Base-by-base conservation (phyloP, 2,113 vertebrate genomes). In the Sigmodon hispidus region DNA sequence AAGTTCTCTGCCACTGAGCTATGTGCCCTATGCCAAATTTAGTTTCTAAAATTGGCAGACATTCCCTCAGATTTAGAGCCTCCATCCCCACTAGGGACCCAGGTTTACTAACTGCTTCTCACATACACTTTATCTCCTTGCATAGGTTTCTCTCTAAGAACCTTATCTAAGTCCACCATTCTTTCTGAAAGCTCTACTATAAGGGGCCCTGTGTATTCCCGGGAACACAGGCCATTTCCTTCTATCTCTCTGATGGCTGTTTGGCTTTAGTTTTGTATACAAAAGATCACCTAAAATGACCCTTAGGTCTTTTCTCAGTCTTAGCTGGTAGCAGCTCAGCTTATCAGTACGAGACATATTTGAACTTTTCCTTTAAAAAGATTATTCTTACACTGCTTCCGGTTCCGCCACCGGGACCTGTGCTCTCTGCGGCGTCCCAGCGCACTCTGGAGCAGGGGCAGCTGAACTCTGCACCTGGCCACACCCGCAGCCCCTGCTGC, bases 231-330 rank as follows among this genome's bases (percentile, higher is more conserved):
- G 17, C 15, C 4, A 9, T 31, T 84, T 85, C 63, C 11, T 63
- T 59, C 29, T 75, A 55, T 63, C n/a, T 45, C 85, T 75, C n/a
- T 57, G 16, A 73, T 50, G 8, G 3, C 26, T 76, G 57, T 91
- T 70, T 85, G 72, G 12, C 72, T 93, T 92, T 48, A 83, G 36
- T n/a, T 48, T 70, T 43, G 63, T 63, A 90, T 63, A 94, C 52
- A 87, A 88, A 90, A 36, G 61, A 80, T 57, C 70, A 79, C 3
- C 9, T 87, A 79, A 65, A 86, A 48, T 40, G 57, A 52, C 4
- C 48, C 31, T 59, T 45, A 59, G 29, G 26, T 43, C 31, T 76
- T 85, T 88, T 50, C 72, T 89, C 21, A 85, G 6, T 43, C 26
- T 63, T 83, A 76, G 61, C 15, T 83, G 79, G 26, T 4, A 63